phyloP scores from a whole-genome alignment of 2,113 vertebrate species.

The Tricholaema leucomelas region DNA sequence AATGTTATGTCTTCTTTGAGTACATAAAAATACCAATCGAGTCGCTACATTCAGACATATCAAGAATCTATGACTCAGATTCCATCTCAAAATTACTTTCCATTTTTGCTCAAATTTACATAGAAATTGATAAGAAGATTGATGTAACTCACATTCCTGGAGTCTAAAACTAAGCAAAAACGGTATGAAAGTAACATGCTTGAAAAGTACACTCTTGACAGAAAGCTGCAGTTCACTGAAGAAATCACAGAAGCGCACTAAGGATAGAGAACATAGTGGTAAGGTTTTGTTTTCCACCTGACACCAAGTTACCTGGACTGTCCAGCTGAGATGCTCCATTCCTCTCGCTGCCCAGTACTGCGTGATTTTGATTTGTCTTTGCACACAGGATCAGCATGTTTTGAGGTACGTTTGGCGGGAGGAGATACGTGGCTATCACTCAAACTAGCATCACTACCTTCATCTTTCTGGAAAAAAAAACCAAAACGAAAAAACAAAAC shows the following conservation, averaged over 20 bases:
- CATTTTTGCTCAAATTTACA: not conserved
- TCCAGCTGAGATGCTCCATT: slow-evolving; percentile 90
- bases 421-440: slow-evolving; percentile 91
- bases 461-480: slow-evolving; percentile 84
- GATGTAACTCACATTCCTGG: not conserved
- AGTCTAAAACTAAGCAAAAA: not conserved
- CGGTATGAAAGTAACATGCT: not conserved
- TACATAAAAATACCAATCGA: not conserved
- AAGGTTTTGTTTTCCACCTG: not conserved
- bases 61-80: not conserved
- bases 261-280: not conserved
- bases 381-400: slow-evolving; percentile 91
- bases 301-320: slow-evolving; percentile 85
- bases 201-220: not conserved
- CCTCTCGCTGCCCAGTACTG: slow-evolving; percentile 89
- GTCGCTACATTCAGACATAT: not conserved
- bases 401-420: slow-evolving; percentile 90
- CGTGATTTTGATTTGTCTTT: slow-evolving; percentile 94
- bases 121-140: not conserved
- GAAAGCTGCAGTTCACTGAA: not conserved
- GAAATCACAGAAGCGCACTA: not conserved
- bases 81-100: not conserved
- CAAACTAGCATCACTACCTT: slow-evolving; percentile 89
- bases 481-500: no score
- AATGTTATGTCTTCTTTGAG: not conserved